A percentile compares a stretch with the other conserved stretches of the same genome.
phyloP scores from a whole-genome alignment of 2,113 vertebrate genomes.

The Chaetodon trifascialis region DNA sequence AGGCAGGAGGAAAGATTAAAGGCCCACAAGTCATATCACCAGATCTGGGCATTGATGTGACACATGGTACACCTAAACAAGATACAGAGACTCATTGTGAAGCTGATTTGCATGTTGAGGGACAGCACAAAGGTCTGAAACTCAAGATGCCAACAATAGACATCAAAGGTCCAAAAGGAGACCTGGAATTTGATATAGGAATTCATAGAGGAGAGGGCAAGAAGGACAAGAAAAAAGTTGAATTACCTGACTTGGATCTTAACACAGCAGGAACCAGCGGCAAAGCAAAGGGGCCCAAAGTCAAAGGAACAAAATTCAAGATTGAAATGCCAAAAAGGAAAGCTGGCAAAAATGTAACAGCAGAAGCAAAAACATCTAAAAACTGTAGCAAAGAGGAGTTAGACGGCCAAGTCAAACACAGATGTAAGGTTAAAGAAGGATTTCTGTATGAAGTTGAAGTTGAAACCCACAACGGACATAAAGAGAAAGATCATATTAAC shows the following conservation, averaged over 20 bases:
- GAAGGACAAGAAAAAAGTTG: slow-evolving; percentile 69
- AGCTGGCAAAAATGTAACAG: slow-evolving; percentile 40
- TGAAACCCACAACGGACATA: slow-evolving; percentile 49
- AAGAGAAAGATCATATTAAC: slow-evolving; percentile 37
- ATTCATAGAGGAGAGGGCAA: slow-evolving; percentile 60
- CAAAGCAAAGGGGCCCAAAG: slow-evolving; percentile 70
- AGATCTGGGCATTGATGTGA: slow-evolving; percentile 77
- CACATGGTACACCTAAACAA: slow-evolving; percentile 43
- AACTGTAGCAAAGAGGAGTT: slow-evolving; percentile 27
- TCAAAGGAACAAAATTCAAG: slow-evolving; percentile 82
- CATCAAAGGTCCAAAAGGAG: slow-evolving; percentile 64
- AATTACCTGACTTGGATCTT: slow-evolving; percentile 65
- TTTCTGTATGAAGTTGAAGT: slow-evolving; percentile 46
- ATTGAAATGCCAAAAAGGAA: slow-evolving; percentile 82
- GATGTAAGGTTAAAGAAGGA: slow-evolving; percentile 9
- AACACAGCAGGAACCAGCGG: slow-evolving; percentile 45
- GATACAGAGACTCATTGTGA: slow-evolving; percentile 2
- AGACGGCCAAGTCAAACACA: slow-evolving; percentile 30
- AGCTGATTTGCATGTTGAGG: slow-evolving; percentile 34
- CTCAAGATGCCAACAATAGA: slow-evolving; percentile 77
- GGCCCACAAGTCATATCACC: slow-evolving; percentile 52
- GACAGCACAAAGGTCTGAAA: slow-evolving; percentile 62
- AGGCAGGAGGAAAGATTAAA: slow-evolving; percentile 57
- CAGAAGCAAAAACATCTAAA: slow-evolving; percentile 61
- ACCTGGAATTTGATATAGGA: slow-evolving; percentile 70